Evolutionary conservation across 2,888 invertebrate species (phyloP).

Genomic region (Poecilus cupreus): DNA sequence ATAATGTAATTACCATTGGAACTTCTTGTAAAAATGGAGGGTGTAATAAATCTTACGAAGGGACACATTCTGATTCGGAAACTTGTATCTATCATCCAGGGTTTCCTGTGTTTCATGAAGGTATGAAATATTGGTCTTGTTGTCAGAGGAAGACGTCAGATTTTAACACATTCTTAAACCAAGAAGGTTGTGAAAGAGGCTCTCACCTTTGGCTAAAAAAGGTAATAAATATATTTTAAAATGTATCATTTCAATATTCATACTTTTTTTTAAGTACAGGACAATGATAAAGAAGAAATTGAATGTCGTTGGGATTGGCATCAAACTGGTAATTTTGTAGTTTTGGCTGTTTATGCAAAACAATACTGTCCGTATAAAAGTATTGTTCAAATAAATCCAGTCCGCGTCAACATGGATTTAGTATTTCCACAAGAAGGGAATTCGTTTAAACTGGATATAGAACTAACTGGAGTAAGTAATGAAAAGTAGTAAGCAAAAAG

Average conservation of each 20-base stretch:
- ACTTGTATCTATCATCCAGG: constrained; percentile 91
- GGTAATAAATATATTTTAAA: constrained; percentile 70
- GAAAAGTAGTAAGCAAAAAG: constrained; percentile 29
- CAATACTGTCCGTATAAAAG: constrained; percentile 87
- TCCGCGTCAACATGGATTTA: constrained; percentile 84
- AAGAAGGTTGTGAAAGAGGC: constrained; percentile 91
- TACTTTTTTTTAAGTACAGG: constrained; percentile 63
- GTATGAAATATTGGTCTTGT: constrained; percentile 98
- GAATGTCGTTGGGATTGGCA: constrained; percentile 96
- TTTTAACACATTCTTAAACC: constrained; percentile 92
- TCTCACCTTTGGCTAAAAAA: constrained; percentile 90
- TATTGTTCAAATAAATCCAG: constrained; percentile 87
- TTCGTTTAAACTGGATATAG: constrained; percentile 85
- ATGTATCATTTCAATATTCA: not conserved
- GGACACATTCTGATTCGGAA: constrained; percentile 77
- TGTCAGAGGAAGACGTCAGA: constrained; percentile 95
- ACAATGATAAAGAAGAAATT: constrained; percentile 70
- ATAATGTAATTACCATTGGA: constrained; percentile 78
- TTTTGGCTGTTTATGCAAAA: constrained; percentile 93
- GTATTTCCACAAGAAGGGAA: constrained; percentile 86
- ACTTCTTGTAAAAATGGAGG: constrained; percentile 91
- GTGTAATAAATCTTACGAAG: constrained; percentile 83
- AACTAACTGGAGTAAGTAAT: constrained; percentile 86
- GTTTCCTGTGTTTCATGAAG: constrained; percentile 95
- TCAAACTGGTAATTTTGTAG: constrained; percentile 90